Evolutionary conservation across 2,113 vertebrate species (phyloP).

Genomic region (Psilopogon haemacephalus): DNA sequence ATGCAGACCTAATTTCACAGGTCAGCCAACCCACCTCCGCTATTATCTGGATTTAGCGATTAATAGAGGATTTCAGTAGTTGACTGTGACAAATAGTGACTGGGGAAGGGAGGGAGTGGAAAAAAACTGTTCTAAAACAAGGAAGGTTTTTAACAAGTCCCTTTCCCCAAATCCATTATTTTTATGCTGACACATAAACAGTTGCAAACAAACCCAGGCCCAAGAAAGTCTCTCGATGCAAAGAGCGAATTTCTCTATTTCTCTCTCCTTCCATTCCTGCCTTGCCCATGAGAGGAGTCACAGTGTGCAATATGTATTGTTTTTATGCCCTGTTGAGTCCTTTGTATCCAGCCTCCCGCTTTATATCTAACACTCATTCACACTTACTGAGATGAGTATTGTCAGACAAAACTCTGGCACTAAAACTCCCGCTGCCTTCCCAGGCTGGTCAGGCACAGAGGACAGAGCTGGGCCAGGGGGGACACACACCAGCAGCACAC

Average conservation of each 20-base stretch:
- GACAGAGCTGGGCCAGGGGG: not conserved
- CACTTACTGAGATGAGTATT: conserved; percentile 33
- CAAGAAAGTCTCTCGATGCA: not conserved
- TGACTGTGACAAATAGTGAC: conserved; percentile 31
- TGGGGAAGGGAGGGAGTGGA: not conserved
- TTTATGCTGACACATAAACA: not conserved
- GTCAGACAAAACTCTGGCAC: conserved; percentile 25
- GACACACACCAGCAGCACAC: not conserved
- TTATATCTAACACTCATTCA: conserved; percentile 33
- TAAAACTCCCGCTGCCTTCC: conserved; percentile 15
- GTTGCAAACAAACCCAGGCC: not conserved
- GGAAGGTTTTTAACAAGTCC: conserved; percentile 13
- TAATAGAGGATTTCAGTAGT: conserved; percentile 49
- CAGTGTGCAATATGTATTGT: conserved; percentile 34
- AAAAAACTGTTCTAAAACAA: not conserved
- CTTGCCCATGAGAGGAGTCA: conserved; percentile 22
- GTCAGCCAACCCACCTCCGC: conserved; percentile 44
- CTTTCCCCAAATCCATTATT: not conserved
- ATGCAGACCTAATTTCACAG: conserved; percentile 63
- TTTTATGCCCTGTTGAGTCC: conserved; percentile 49
- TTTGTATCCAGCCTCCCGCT: conserved; percentile 15
- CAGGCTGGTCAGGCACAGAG: not conserved
- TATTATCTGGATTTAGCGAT: conserved; percentile 52
- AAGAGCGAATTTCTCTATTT: not conserved
- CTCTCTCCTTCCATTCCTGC: conserved; percentile 33